Conservation (phyloP, 2,797 vertebrate genomes). For the Dryobates pubescens region DNA sequence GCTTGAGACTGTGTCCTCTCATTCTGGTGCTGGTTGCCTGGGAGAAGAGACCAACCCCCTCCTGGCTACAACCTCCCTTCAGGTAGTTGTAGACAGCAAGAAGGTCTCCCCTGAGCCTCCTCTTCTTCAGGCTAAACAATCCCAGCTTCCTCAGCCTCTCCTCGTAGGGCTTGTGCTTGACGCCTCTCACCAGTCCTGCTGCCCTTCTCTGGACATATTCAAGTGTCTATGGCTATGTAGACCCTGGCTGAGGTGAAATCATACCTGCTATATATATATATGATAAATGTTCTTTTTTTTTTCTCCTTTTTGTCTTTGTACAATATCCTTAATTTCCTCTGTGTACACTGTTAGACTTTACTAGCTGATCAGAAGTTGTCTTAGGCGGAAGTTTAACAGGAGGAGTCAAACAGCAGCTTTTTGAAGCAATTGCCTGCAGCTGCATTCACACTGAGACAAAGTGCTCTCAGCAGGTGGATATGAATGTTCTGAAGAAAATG, state of each 20-base stretch:
- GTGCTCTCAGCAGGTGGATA: neutral
- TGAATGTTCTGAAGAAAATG: neutral
- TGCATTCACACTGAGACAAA: neutral
- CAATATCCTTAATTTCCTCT: neutral
- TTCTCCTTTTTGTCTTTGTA: neutral
- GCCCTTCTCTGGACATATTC: no score
- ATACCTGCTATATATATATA: neutral
- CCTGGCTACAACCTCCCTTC: no score
- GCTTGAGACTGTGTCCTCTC: no score
- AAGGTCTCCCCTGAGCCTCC: no score
- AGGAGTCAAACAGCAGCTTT: neutral
- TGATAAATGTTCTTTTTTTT: neutral
- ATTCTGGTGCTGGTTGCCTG: no score
- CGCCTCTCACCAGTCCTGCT: no score
- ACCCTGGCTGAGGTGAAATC: neutral
- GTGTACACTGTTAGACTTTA: neutral
- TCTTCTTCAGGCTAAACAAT: no score
- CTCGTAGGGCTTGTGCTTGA: no score
- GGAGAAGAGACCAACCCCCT: no score
- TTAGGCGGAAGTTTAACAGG: neutral
- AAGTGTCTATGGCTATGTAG: fast-evolving
- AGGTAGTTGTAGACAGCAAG: no score
- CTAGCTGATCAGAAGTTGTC: neutral
- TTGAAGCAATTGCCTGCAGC: neutral
- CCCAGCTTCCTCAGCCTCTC: no score